A percentile compares a stretch with the other conserved stretches of the same genome.
Conservation (phyloP, 2,888 invertebrate genomes). For the Slavum lentiscoides region DNA sequence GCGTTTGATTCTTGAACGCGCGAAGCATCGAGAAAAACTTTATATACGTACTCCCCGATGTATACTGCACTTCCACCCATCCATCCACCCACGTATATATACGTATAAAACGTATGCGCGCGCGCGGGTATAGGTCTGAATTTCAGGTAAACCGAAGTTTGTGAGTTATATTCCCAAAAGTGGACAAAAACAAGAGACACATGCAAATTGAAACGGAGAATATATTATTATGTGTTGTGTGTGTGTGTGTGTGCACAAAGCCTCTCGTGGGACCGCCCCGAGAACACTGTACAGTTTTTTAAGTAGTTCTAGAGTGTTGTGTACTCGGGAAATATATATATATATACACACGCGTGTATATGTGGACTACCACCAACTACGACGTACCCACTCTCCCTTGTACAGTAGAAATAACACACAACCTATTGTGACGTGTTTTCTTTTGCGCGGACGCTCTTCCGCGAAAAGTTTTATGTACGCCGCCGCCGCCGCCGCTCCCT, state of each 20-base stretch:
- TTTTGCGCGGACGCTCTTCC: constrained; percentile 11
- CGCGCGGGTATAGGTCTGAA: constrained; percentile 21
- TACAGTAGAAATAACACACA: constrained; percentile 25
- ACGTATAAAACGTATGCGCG: not conserved
- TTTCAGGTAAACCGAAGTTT: constrained; percentile 53
- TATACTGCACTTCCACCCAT: not conserved
- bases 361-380: too few relatives aligned
- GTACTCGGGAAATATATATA: not conserved
- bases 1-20: constrained; percentile 39
- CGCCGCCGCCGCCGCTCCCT: too few relatives aligned
- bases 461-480: not conserved
- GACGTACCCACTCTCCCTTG: not conserved
- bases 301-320: constrained; percentile 45
- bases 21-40: constrained; percentile 34
- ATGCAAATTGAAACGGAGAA: constrained; percentile 52
- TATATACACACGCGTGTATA: too few relatives aligned
- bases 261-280: constrained; percentile 38
- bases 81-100: not conserved
- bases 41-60: not conserved
- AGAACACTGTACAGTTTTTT: constrained; percentile 44
- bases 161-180: constrained; percentile 53
- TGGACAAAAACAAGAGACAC: constrained; percentile 53
- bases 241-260: constrained; percentile 7
- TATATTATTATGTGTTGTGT: not conserved
- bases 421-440: constrained; percentile 43